These are phyloP conservation scores for Echinometra lucunter DNA, from an alignment of 53 echinoderm and acorn worm species.

Conservation along the genomic window DNA sequence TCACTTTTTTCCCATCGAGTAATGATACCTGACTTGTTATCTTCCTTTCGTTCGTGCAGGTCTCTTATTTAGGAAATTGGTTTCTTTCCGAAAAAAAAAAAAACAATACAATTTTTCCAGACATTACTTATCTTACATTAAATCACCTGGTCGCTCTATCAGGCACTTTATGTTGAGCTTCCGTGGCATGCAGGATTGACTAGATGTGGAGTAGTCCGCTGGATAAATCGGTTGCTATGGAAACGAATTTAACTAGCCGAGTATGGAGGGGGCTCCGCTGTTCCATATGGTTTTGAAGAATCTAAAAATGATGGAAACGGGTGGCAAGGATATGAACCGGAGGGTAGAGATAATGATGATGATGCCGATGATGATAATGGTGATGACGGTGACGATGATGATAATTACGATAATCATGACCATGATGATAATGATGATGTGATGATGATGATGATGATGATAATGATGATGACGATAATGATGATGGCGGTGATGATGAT, in stretches of 20 bases:
- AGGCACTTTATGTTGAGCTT: not conserved
- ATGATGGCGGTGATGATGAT: not conserved
- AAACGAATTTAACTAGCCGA: conserved; percentile 10
- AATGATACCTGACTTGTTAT: too few relatives aligned
- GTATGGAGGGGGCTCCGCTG: conserved; percentile 48
- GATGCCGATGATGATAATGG: not conserved
- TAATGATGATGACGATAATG: not conserved
- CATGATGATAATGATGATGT: conserved; percentile 3
- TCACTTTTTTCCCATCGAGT: too few relatives aligned
- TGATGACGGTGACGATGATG: not conserved
- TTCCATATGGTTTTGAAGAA: conserved; percentile 47
- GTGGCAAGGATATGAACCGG: not conserved
- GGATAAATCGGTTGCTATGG: not conserved
- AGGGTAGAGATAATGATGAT: too few relatives aligned
- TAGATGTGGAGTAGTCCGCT: not conserved
- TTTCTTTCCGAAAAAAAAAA: too few relatives aligned
- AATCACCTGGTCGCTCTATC: not conserved
- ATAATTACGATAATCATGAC: not conserved
- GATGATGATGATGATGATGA: not conserved
- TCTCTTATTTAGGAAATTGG: too few relatives aligned
- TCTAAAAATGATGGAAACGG: not conserved
- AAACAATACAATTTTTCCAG: too few relatives aligned
- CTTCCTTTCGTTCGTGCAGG: too few relatives aligned
- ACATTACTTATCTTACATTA: not conserved
- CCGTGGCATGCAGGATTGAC: not conserved